Evolutionary conservation across 2,113 vertebrate species (phyloP).

Genomic region (Rhynchopsitta pachyrhyncha): DNA sequence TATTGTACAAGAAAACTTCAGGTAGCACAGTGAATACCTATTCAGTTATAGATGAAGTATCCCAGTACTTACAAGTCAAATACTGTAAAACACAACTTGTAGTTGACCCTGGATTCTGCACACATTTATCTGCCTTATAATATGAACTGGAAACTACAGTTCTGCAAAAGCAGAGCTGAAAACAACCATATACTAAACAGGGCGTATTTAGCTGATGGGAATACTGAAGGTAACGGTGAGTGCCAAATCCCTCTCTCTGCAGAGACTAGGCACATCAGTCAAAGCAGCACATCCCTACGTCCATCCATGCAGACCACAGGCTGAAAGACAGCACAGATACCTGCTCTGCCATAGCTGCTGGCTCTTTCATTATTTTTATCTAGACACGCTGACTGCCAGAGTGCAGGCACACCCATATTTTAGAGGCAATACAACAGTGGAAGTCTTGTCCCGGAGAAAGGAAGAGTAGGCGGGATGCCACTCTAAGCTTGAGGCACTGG

Average conservation of each 20-base stretch:
- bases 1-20: neutral
- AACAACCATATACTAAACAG: neutral
- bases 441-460: neutral
- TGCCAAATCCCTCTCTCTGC: neutral
- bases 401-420: neutral
- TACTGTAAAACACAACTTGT: neutral
- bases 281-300: neutral
- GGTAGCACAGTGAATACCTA: neutral
- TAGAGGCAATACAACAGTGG: neutral
- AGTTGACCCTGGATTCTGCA: neutral
- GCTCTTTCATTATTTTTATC: neutral
- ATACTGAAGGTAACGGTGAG: fast-evolving
- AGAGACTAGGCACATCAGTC: neutral
- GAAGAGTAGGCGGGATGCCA: neutral
- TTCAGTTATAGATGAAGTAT: neutral
- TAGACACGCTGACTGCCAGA: neutral
- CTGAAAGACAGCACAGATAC: neutral
- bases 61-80: neutral
- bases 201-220: neutral
- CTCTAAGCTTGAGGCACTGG: neutral
- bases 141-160: neutral
- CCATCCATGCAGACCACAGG: neutral
- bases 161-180: neutral
- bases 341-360: neutral
- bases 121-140: neutral